Conservation (phyloP, 1,140 invertebrate species). For the Alviniconcha marisindica region DNA sequence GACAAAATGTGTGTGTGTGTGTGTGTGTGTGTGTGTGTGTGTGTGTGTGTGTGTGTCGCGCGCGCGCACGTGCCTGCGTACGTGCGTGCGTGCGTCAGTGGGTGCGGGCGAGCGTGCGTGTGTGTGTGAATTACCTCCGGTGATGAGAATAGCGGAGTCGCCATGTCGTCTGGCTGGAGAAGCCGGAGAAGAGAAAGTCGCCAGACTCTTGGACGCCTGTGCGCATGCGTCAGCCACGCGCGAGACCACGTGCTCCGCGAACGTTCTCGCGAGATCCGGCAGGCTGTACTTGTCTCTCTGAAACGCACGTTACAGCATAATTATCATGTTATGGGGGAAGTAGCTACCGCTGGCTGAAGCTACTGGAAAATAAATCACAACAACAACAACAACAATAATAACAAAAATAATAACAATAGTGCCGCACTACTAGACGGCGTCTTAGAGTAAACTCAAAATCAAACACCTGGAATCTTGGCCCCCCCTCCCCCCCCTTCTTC, state of each 20-base stretch:
- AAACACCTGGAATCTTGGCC: too few relatives aligned
- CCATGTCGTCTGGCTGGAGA: neutral
- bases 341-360: too few relatives aligned
- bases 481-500: too few relatives aligned
- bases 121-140: conserved; percentile 62
- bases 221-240: conserved; percentile 56
- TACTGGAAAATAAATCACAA: too few relatives aligned
- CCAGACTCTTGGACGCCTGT: neutral
- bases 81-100: too few relatives aligned
- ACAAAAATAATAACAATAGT: too few relatives aligned
- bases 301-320: conserved; percentile 33
- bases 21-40: conserved; percentile 7
- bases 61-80: neutral
- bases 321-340: too few relatives aligned
- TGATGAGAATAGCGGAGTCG: conserved; percentile 59
- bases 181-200: neutral
- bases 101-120: too few relatives aligned
- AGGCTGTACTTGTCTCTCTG: conserved; percentile 53
- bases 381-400: too few relatives aligned
- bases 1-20: conserved; percentile 2
- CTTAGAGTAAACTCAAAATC: too few relatives aligned
- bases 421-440: too few relatives aligned
- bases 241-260: conserved; percentile 63
- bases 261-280: conserved; percentile 63
- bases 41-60: neutral